Conservation (phyloP, 2,113 vertebrate genomes). For the Setophaga kirtlandii region DNA sequence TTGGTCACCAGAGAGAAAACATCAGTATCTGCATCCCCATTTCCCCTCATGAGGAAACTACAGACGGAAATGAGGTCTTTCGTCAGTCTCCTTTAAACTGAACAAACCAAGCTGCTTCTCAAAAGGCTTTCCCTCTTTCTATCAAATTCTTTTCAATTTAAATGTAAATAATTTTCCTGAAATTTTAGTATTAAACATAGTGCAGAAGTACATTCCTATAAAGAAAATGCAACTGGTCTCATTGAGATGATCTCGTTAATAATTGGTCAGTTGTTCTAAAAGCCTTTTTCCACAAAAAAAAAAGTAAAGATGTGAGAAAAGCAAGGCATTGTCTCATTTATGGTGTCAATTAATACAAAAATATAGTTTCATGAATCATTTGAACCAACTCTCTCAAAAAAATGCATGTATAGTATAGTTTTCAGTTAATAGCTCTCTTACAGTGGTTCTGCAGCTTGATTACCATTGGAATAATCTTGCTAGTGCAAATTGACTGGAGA, state of each 20-base stretch:
- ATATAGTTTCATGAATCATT: neutral
- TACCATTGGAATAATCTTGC: neutral
- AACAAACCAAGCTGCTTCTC: neutral
- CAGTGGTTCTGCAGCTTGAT: neutral
- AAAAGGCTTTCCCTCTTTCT: neutral
- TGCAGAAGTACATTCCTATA: neutral
- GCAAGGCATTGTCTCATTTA: neutral
- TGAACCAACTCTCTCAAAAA: neutral
- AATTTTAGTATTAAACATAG: neutral
- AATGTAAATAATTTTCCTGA: neutral
- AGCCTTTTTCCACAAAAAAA: neutral
- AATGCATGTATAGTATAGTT: accelerated
- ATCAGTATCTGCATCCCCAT: accelerated
- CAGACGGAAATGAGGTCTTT: neutral
- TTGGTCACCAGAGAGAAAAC: neutral
- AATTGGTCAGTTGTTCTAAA: neutral
- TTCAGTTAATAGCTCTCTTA: neutral
- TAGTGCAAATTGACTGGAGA: neutral
- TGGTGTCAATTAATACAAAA: neutral
- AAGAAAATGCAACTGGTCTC: neutral
- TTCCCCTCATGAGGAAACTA: neutral
- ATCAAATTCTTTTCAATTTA: neutral
- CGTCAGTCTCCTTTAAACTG: neutral
- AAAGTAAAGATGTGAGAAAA: neutral
- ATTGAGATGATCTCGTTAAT: neutral